Base-by-base conservation (phyloP, 30 jellyfish, hydroid and myxozoan species). In the Aurelia aurita region DNA sequence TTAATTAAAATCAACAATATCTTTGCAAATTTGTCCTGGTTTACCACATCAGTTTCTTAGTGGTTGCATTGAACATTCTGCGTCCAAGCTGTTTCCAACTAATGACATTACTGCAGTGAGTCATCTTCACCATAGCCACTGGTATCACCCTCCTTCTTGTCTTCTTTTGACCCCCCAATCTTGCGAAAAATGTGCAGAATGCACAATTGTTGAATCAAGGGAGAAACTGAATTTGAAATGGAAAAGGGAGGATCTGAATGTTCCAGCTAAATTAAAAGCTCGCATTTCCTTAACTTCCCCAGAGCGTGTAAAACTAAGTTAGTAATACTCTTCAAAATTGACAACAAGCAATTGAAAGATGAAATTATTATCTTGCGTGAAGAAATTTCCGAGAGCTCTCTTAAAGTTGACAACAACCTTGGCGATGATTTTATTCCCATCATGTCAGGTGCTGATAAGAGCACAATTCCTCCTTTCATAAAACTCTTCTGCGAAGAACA, bases 401-500 rank as follows among this genome's bases (percentile, higher is more conserved):
- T 21, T 13, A 22, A 46, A 0, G 59, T 63, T 22, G 62, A 79
- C 49, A 26, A 28, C 51, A 68, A 61, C 26, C 82, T 74, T 49
- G 27, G 54, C 31, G 49, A 58, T 21, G 87, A 64, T 87, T 59
- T 64, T 11, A 68, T 64, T 32, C 35, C 75, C 20, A 77, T 85
- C 39, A 76, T 74, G 58, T 21, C 86, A 12, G 47, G 64, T 23
- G 83, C 84, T 64, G 31, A 70, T 69, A 45, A 65, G 43, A 76
- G 69, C 18, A 25, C 44, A 49, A 28, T 62, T 27, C 60, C 93
- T 11, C 89, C 93, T 10, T 75, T 58, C n/a, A n/a, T n/a, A 34
- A 77, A 59, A 35, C 47, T 79, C 55, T 79, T 79, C 57, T 79
- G 90, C 83, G 83, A 79, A 79, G 90, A 79, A 35, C 89, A 77